Conservation (phyloP, 1,140 invertebrate species). For the Grapholita molesta region DNA sequence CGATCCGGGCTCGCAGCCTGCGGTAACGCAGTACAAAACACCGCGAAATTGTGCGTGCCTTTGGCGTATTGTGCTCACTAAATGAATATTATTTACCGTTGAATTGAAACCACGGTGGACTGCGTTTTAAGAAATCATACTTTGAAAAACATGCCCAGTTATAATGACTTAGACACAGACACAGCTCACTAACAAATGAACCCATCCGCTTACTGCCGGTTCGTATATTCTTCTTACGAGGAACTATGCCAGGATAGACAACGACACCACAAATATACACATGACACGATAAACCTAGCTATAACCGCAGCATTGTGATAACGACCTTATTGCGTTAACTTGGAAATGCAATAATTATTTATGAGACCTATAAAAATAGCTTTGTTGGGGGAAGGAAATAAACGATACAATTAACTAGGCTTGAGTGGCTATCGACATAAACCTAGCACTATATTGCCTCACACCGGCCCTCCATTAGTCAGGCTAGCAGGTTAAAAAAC, state of each 20-base stretch:
- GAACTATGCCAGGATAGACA: no score
- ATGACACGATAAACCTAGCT: no score
- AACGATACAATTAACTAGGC: neutral
- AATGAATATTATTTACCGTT: neutral
- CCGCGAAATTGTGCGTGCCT: neutral
- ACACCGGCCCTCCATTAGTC: slow-evolving; percentile 1
- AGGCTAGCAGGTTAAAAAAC: slow-evolving; percentile 6
- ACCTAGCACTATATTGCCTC: neutral
- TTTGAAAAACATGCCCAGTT: no score
- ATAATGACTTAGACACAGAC: no score
- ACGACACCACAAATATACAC: no score
- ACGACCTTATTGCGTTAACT: neutral
- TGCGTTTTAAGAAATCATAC: neutral
- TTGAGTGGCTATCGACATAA: neutral
- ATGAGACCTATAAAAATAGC: neutral
- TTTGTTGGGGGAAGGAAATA: neutral
- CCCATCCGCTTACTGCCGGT: no score
- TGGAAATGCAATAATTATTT: neutral
- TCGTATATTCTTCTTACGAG: no score
- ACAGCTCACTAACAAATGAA: no score
- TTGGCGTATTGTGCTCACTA: neutral
- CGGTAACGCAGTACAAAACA: neutral
- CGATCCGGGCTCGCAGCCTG: neutral
- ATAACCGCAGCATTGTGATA: neutral
- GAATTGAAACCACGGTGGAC: neutral